Percentiles rank a stretch among this genome's conserved stretches.
Evolutionary conservation across 2,888 invertebrate species (phyloP).

Genomic region (Lepetodrilus schrolli): DNA sequence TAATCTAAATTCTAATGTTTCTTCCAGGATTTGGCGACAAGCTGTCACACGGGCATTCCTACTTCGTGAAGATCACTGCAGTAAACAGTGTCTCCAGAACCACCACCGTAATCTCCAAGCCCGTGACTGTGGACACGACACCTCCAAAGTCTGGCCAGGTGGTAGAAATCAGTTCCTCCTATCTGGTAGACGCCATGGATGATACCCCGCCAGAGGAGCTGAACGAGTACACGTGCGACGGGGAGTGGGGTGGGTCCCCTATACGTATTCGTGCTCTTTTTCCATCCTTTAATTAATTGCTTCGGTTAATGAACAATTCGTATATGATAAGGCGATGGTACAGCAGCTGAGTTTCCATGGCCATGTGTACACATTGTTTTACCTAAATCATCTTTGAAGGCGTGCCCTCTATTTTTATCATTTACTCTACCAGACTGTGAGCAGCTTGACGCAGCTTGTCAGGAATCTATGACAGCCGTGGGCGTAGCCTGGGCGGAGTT

Average conservation of each 20-base stretch:
- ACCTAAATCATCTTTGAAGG: no score
- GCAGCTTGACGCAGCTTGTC: slow-evolving; percentile 43
- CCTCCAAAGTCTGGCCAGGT: slow-evolving; percentile 48
- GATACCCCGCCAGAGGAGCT: slow-evolving; percentile 33
- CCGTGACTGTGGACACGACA: slow-evolving; percentile 49
- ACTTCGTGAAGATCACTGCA: slow-evolving; percentile 48
- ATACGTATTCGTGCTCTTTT: background rate
- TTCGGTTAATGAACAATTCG: no score
- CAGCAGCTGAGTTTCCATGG: no score
- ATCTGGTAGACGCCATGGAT: slow-evolving; percentile 38
- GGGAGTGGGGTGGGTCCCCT: slow-evolving; percentile 38
- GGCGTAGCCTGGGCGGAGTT: slow-evolving; percentile 48
- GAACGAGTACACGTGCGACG: slow-evolving; percentile 42
- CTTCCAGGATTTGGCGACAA: slow-evolving; percentile 36
- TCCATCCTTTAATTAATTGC: no score
- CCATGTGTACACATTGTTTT: no score
- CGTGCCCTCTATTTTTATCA: no score
- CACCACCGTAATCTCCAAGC: slow-evolving; percentile 40
- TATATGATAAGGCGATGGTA: no score
- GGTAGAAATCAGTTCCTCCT: slow-evolving; percentile 43
- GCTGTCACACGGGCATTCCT: slow-evolving; percentile 34
- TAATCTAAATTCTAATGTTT: no score
- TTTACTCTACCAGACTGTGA: slow-evolving; percentile 46
- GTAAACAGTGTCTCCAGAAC: slow-evolving; percentile 44
- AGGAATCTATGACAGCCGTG: slow-evolving; percentile 44